Conservation (phyloP, 2,797 vertebrate genomes). For the Syngnathus acus region DNA sequence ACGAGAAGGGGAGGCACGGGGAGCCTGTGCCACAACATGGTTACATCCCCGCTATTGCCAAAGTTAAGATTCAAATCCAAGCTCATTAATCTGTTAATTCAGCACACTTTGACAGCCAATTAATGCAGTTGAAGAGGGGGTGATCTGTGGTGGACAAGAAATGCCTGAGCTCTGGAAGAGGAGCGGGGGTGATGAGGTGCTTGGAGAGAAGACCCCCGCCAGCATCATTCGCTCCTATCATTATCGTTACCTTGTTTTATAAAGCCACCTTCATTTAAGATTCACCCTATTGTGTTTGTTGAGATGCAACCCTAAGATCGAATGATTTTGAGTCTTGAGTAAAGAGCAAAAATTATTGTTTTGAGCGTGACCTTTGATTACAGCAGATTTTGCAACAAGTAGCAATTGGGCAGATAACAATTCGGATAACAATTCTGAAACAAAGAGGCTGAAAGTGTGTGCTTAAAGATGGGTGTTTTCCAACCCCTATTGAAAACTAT, state of each 20-base stretch:
- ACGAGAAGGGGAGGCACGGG: slow-evolving; percentile 67
- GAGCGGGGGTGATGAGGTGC: slow-evolving; percentile 45
- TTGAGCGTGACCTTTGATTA: neutral
- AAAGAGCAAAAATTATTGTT: no score
- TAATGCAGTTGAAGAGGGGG: slow-evolving; percentile 79
- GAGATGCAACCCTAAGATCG: neutral
- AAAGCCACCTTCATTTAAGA: neutral
- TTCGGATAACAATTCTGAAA: neutral
- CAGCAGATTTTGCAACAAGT: neutral
- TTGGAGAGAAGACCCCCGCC: slow-evolving; percentile 40
- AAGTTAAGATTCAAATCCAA: slow-evolving; percentile 73
- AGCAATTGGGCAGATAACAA: neutral
- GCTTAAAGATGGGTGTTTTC: neutral
- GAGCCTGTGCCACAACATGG: slow-evolving; percentile 57
- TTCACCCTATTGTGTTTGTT: neutral
- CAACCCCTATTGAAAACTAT: neutral
- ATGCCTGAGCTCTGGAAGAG: slow-evolving; percentile 45
- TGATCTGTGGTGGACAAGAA: slow-evolving; percentile 58
- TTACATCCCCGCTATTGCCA: slow-evolving; percentile 67
- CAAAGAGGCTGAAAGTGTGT: neutral
- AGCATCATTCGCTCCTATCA: slow-evolving; percentile 34
- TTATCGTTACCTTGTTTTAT: slow-evolving; percentile 3
- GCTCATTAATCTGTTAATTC: slow-evolving; percentile 87
- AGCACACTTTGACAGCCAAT: slow-evolving; percentile 90
- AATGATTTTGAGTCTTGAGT: neutral